Evolutionary conservation across 2,113 vertebrate species (phyloP).

Genomic region (Lanius ludovicianus): DNA sequence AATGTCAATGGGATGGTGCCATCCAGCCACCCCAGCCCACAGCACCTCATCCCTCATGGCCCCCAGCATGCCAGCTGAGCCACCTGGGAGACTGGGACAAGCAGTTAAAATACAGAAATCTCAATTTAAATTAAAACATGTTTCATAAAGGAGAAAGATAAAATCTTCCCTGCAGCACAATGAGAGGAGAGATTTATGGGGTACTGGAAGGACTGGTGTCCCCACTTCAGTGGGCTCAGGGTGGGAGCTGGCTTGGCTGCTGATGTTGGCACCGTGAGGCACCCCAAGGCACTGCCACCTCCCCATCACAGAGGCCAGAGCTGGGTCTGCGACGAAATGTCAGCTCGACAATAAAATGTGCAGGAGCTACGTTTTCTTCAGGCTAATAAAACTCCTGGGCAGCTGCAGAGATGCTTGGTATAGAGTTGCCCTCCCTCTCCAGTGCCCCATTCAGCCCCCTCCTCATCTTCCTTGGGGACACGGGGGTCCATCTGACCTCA

Average conservation of each 20-base stretch:
- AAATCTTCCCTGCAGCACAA: not conserved
- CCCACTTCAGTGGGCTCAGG: not conserved
- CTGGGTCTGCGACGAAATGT: not conserved
- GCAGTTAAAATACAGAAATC: constrained; percentile 5
- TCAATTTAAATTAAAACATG: constrained; percentile 29
- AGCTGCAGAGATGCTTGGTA: not conserved
- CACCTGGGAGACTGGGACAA: not conserved
- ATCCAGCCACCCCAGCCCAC: not conserved
- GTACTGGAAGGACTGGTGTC: not conserved
- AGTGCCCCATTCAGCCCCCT: fast-evolving
- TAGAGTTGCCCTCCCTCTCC: not conserved
- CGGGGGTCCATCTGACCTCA: fast-evolving
- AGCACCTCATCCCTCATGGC: not conserved
- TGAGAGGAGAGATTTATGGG: not conserved
- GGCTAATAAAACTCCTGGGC: not conserved
- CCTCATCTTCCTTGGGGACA: not conserved
- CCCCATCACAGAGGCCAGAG: not conserved
- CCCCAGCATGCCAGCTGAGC: not conserved
- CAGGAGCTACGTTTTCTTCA: not conserved
- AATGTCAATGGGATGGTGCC: not conserved
- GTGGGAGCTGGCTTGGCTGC: not conserved
- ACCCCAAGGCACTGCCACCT: not conserved
- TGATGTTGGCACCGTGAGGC: fast-evolving
- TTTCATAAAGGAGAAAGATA: not conserved
- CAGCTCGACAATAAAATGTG: not conserved